A percentile compares a stretch with the other conserved stretches of the same genome.
Evolutionary conservation across 2,888 invertebrate species (phyloP).

Genomic region (Pegoplata infirma): DNA sequence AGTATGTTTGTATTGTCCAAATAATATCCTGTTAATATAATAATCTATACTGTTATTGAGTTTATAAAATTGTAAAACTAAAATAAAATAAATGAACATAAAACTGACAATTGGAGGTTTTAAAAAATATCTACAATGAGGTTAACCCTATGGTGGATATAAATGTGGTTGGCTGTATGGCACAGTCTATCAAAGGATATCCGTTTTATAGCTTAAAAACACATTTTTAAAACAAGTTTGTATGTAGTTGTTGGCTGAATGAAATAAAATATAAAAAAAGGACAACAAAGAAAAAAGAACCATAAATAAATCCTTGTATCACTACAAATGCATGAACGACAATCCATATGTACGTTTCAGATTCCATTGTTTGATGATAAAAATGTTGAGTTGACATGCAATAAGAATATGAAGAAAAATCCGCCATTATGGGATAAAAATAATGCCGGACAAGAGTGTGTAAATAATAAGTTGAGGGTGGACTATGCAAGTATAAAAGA

Average conservation of each 20-base stretch:
- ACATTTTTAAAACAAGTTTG: too few relatives aligned
- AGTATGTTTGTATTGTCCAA: not conserved
- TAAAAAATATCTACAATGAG: not conserved
- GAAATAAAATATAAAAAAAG: not conserved
- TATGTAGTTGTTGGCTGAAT: not conserved
- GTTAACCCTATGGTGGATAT: not conserved
- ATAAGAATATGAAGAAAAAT: not conserved
- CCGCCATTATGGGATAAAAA: not conserved
- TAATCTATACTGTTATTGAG: not conserved
- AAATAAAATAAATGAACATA: not conserved
- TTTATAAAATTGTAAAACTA: not conserved
- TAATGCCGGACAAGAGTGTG: not conserved
- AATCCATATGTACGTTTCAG: too few relatives aligned
- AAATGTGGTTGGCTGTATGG: not conserved
- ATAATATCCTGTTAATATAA: not conserved
- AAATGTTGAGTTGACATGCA: constrained; percentile 30
- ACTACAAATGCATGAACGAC: too few relatives aligned
- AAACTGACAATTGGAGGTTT: not conserved
- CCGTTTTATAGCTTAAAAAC: not conserved
- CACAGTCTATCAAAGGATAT: not conserved
- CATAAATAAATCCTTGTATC: not conserved
- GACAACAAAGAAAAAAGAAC: not conserved
- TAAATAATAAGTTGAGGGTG: too few relatives aligned
- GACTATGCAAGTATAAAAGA: too few relatives aligned
- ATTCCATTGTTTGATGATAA: constrained; percentile 10